Percentiles rank a stretch among this genome's conserved stretches.
Conservation (phyloP, 2,888 invertebrate species). For the Cerastis rubricosa region DNA sequence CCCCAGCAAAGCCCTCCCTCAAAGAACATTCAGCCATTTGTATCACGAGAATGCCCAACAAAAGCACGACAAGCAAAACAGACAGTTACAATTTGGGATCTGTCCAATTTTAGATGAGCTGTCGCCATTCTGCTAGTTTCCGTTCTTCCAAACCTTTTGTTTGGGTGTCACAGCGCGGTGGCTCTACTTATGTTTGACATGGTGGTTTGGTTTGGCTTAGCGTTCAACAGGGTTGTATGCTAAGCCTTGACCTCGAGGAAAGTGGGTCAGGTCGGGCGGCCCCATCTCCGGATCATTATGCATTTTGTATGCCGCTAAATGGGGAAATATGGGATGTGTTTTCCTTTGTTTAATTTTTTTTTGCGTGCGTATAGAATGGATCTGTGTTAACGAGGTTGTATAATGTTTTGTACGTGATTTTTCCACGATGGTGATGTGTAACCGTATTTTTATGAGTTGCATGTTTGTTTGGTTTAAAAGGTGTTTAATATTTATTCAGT, state of each 20-base stretch:
- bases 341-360: constrained; percentile 55
- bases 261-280: constrained; percentile 73
- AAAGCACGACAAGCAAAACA: constrained; percentile 61
- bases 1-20: constrained; percentile 36
- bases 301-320: constrained; percentile 75
- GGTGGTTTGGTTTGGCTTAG: constrained; percentile 63
- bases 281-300: constrained; percentile 73
- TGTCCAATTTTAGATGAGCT: constrained; percentile 68
- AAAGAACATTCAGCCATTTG: constrained; percentile 55
- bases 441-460: constrained; percentile 27
- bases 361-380: constrained; percentile 42
- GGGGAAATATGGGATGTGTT: constrained; percentile 65
- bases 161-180: constrained; percentile 57
- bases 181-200: constrained; percentile 60
- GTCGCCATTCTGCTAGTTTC: constrained; percentile 64
- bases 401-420: constrained; percentile 58
- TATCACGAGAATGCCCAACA: constrained; percentile 58
- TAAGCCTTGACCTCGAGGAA: constrained; percentile 75
- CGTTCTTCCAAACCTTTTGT: constrained; percentile 69
- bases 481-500: background rate
- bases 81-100: constrained; percentile 65
- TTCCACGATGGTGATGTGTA: constrained; percentile 17
- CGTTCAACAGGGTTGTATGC: constrained; percentile 65
- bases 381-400: constrained; percentile 51
- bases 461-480: constrained; percentile 22